phyloP scores from a whole-genome alignment of 2,797 vertebrate species.

The Sebastes jordani region DNA sequence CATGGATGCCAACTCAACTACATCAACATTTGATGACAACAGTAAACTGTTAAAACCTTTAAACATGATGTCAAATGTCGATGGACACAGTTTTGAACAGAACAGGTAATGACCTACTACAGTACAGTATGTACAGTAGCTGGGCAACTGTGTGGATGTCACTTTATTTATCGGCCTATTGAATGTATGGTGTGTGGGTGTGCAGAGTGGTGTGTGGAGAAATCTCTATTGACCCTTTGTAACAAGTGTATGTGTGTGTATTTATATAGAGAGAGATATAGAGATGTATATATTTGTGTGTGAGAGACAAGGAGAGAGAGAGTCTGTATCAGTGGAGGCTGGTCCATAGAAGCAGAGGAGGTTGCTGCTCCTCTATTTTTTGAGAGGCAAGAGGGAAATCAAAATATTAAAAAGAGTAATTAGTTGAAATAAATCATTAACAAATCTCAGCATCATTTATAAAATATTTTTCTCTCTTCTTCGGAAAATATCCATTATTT shows the following conservation, averaged over 20 bases:
- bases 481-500: no score
- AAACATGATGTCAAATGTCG: neutral
- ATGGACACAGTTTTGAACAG: neutral
- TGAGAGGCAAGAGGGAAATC: no score
- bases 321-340: no score
- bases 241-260: conserved; percentile 1
- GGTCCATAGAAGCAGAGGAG: no score
- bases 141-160: neutral
- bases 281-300: no score
- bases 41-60: neutral
- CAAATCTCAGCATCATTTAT: no score
- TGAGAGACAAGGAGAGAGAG: no score
- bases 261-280: neutral
- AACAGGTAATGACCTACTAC: neutral
- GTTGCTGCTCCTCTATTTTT: no score
- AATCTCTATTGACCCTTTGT: conserved; percentile 1
- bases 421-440: no score
- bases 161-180: neutral
- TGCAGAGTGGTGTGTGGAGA: neutral
- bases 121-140: neutral
- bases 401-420: no score
- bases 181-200: neutral
- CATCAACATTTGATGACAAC: neutral
- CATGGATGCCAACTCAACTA: neutral
- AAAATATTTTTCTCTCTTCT: no score